A percentile compares a stretch with the other conserved stretches of the same genome.
These are phyloP conservation scores for Philopedon plagiatum DNA, from an alignment of 2,888 invertebrate species.

Conservation along the genomic window DNA sequence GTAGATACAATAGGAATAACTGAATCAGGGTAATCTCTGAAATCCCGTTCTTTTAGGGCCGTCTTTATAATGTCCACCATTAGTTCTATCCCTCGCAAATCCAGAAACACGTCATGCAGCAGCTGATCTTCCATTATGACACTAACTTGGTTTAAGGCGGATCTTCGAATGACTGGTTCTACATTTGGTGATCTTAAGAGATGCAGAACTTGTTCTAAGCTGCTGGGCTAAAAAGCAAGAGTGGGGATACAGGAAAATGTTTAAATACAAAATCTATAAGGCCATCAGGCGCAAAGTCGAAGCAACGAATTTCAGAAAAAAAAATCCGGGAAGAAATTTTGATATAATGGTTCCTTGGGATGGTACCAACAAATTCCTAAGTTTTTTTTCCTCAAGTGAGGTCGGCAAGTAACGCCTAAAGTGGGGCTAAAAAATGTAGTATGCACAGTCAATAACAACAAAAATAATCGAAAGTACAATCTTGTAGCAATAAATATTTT, in stretches of 20 bases:
- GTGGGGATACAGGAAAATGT: background rate
- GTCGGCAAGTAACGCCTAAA: too few species aligned
- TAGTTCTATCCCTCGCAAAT: conserved; percentile 72
- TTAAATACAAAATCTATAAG: too few species aligned
- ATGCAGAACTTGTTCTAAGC: conserved; percentile 69
- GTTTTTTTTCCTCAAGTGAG: too few species aligned
- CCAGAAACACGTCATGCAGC: conserved; percentile 74
- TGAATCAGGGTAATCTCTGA: conserved; percentile 71
- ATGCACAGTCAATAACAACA: too few species aligned
- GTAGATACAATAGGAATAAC: conserved; percentile 70
- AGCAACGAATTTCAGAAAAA: background rate
- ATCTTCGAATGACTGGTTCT: conserved; percentile 78
- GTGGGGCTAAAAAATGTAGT: too few species aligned
- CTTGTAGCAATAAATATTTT: too few species aligned
- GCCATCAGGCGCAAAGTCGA: too few species aligned
- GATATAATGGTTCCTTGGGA: too few species aligned
- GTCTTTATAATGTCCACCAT: conserved; percentile 69
- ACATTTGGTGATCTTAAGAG: conserved; percentile 65
- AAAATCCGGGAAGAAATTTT: too few species aligned
- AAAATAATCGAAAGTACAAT: too few species aligned
- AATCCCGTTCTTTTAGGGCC: conserved; percentile 68
- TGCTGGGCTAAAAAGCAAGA: conserved; percentile 67
- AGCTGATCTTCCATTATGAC: conserved; percentile 77
- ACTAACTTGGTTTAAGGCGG: conserved; percentile 78
- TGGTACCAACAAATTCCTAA: too few species aligned